These are phyloP conservation scores for Drosophila austrosaltans DNA, from an alignment of 2,888 invertebrate species.

Conservation along the genomic window DNA sequence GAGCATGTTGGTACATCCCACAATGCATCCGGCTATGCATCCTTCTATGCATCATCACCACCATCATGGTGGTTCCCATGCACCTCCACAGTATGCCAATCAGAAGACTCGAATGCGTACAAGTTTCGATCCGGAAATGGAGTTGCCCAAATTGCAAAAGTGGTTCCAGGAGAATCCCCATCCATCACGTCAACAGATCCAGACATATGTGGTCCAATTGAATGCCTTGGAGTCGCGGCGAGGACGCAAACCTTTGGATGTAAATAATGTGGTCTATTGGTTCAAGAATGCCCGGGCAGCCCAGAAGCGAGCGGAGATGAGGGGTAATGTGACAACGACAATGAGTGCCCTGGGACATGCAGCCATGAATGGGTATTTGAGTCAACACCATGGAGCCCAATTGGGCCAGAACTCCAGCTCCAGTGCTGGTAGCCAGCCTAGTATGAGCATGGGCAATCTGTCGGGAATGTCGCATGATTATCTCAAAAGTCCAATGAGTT, in stretches of 20 bases:
- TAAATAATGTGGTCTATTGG: conserved; percentile 98
- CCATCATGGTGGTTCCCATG: conserved; percentile 83
- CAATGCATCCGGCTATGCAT: conserved; percentile 89
- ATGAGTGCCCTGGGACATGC: conserved; percentile 79
- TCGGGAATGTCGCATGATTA: conserved; percentile 86
- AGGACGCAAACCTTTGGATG: conserved; percentile 96
- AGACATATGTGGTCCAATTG: conserved; percentile 96
- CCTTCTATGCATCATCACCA: conserved; percentile 85
- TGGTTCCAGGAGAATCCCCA: conserved; percentile 99
- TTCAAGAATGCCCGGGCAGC: conserved; percentile 99
- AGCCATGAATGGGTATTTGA: conserved; percentile 82
- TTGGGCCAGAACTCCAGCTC: conserved; percentile 78
- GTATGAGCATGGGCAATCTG: conserved; percentile 82
- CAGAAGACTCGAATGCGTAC: conserved; percentile 98
- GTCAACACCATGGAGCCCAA: conserved; percentile 77
- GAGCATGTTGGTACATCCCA: conserved; percentile 85
- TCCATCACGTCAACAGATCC: conserved; percentile 97
- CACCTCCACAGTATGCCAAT: conserved; percentile 87
- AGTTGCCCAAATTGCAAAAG: conserved; percentile 96
- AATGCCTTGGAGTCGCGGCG: conserved; percentile 96
- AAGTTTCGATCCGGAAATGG: conserved; percentile 98
- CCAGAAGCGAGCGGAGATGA: conserved; percentile 94
- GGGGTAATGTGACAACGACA: conserved; percentile 79
- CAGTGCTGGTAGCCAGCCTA: conserved; percentile 75
- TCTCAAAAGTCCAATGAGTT: conserved; percentile 87